Evolutionary conservation across 2,797 vertebrate genomes (phyloP).

Genomic region (Falco novaeseelandiae): DNA sequence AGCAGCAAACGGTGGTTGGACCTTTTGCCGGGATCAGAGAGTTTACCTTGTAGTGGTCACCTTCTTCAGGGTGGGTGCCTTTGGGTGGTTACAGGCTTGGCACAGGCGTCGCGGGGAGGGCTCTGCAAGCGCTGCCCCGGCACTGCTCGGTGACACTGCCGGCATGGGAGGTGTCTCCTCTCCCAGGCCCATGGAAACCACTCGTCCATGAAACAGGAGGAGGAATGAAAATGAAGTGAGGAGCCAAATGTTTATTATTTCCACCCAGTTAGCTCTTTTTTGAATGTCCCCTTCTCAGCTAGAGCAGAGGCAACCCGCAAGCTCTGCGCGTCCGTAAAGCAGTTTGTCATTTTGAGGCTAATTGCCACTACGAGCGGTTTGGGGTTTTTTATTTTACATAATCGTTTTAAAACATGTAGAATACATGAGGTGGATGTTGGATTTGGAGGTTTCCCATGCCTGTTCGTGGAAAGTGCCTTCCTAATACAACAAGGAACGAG

Average conservation of each 20-base stretch:
- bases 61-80: background rate
- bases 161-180: background rate
- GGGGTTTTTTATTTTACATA: background rate
- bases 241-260: background rate
- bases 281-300: background rate
- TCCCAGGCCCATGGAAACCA: background rate
- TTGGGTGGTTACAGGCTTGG: background rate
- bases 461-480: background rate
- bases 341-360: background rate
- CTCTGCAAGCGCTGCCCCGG: background rate
- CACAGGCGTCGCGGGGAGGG: fast-evolving
- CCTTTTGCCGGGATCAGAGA: background rate
- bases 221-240: background rate
- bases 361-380: background rate
- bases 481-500: background rate
- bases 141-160: background rate
- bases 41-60: background rate
- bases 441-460: background rate
- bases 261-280: background rate
- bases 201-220: background rate
- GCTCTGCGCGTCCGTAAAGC: background rate
- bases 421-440: background rate
- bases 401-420: background rate
- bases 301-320: background rate
- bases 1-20: background rate